Percentiles rank a stretch among this genome's conserved stretches.
These are phyloP conservation scores for Larimichthys polyactis DNA, from an alignment of 2,113 vertebrate species.

Conservation along the genomic window DNA sequence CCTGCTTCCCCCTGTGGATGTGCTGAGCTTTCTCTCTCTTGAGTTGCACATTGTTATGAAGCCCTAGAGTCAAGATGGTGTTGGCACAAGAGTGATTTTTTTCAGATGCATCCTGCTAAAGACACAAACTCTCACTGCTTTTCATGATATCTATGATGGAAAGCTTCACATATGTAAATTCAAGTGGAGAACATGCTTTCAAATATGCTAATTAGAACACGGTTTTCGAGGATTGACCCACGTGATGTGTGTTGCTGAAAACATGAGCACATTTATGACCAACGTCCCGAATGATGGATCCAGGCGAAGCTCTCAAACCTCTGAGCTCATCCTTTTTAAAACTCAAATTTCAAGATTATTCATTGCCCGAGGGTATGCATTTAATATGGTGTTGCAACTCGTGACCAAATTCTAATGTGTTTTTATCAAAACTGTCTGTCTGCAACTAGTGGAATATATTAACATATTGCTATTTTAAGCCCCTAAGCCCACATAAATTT, in stretches of 20 bases:
- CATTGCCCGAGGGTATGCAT: constrained; percentile 1
- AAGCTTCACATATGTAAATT: constrained; percentile 45
- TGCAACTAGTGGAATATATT: constrained; percentile 9
- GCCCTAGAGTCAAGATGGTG: constrained; percentile 14
- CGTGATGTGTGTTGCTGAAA: not conserved
- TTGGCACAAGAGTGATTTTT: too few relatives aligned
- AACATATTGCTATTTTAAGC: constrained; percentile 42
- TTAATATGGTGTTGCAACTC: not conserved
- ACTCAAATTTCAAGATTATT: not conserved
- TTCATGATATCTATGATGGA: constrained; percentile 17
- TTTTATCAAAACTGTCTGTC: constrained; percentile 18
- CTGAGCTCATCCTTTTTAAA: constrained; percentile 1
- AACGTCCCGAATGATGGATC: not conserved
- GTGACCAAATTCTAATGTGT: not conserved
- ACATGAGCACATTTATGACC: not conserved
- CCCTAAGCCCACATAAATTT: constrained; percentile 11
- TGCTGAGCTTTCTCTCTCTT: constrained; percentile 4
- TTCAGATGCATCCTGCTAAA: not conserved
- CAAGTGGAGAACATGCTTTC: not conserved
- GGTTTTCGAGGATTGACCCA: constrained; percentile 12
- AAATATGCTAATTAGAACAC: constrained; percentile 28
- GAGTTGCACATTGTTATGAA: constrained; percentile 6
- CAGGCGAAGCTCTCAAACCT: constrained; percentile 3
- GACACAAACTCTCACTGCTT: not conserved
- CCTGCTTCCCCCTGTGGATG: constrained; percentile 3